phyloP scores from a whole-genome alignment of 2,797 vertebrate genomes.

The Halcyon leucocephala region DNA sequence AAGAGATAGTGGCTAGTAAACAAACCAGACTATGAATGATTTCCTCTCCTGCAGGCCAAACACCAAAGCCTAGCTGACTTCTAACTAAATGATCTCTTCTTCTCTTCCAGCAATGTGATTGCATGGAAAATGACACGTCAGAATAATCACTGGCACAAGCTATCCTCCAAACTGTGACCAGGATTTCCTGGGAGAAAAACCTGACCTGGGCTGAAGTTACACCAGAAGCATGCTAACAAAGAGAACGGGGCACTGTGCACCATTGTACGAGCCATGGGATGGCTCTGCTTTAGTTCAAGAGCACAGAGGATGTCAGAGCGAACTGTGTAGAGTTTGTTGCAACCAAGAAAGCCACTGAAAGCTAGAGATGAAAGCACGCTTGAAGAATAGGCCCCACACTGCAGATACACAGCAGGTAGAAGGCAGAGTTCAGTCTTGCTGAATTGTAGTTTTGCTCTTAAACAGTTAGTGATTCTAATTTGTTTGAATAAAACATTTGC shows the following conservation, averaged over 20 bases:
- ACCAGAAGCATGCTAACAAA: neutral
- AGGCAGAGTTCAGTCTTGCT: neutral
- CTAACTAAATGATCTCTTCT: neutral
- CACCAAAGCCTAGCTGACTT: neutral
- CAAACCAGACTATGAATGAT: neutral
- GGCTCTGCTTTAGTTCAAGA: neutral
- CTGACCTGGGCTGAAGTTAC: neutral
- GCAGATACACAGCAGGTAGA: neutral
- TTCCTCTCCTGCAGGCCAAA: neutral
- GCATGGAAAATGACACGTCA: neutral
- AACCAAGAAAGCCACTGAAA: neutral
- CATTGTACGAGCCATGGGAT: neutral
- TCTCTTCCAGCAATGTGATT: neutral
- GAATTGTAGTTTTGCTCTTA: neutral
- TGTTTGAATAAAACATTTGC: neutral
- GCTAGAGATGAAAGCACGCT: neutral
- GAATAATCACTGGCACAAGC: neutral
- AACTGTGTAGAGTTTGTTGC: neutral
- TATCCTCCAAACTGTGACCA: neutral
- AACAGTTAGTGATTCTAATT: neutral
- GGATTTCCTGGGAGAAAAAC: neutral
- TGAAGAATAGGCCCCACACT: neutral
- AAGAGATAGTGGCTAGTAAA: neutral
- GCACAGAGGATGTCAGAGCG: neutral
- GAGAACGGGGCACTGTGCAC: fast-evolving